A percentile compares a stretch with the other conserved stretches of the same genome.
These are phyloP conservation scores for Sarcophaga variegata DNA, from an alignment of 2,888 invertebrate species.

Conservation along the genomic window DNA sequence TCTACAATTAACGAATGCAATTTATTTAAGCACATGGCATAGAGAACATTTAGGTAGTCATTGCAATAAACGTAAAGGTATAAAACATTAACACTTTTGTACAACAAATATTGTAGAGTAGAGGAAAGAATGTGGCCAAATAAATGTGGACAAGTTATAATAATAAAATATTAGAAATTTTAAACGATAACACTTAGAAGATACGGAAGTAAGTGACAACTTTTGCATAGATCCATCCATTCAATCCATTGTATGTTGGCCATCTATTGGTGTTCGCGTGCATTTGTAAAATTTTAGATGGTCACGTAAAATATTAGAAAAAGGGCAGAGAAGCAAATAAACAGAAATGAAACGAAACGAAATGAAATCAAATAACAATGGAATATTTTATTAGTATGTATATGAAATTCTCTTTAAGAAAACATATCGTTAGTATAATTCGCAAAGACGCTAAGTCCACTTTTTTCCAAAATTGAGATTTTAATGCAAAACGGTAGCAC, in stretches of 20 bases:
- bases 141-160: not conserved
- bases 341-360: not conserved
- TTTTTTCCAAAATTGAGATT: no score
- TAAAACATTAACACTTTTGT: conserved; percentile 23
- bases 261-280: conserved; percentile 13
- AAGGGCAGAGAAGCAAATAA: conserved; percentile 10
- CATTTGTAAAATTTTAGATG: conserved; percentile 23
- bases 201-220: not conserved
- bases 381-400: conserved; percentile 10
- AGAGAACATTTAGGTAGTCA: not conserved
- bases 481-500: no score
- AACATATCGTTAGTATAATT: no score
- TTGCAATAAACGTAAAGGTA: conserved; percentile 8
- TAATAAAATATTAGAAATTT: no score
- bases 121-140: not conserved
- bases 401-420: no score
- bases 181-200: no score
- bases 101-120: not conserved
- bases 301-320: conserved; percentile 55
- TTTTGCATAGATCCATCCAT: not conserved
- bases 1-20: conserved; percentile 3
- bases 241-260: not conserved
- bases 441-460: no score
- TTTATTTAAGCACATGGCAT: conserved; percentile 14
- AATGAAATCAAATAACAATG: conserved; percentile 32